Evolutionary conservation across 2,113 vertebrate species (phyloP).

Genomic region (Rana temporaria): DNA sequence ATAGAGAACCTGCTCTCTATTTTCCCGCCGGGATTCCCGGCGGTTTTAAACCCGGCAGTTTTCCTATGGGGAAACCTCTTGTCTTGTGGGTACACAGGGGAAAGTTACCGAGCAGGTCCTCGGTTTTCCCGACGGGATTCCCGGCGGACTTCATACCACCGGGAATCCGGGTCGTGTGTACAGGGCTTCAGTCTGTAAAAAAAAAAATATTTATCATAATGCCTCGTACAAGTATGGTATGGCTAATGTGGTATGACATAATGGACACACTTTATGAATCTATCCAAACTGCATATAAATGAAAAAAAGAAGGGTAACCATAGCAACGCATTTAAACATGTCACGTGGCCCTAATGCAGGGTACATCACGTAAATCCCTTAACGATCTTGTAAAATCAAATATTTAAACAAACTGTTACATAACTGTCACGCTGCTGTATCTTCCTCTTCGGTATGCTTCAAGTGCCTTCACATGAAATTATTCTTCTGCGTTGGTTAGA

Average conservation of each 20-base stretch:
- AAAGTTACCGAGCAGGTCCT: too few species aligned
- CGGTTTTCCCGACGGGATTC: too few species aligned
- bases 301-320: conserved; percentile 25
- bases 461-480: not conserved
- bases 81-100: too few species aligned
- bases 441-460: not conserved
- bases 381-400: conserved; percentile 31
- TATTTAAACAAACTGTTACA: conserved; percentile 42
- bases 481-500: not conserved
- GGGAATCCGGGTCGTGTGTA: too few species aligned
- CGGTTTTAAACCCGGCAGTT: too few species aligned
- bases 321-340: conserved; percentile 26
- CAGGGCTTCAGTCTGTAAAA: not conserved
- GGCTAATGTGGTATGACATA: conserved; percentile 22
- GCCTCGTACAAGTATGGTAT: not conserved
- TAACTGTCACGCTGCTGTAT: not conserved
- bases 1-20: too few species aligned
- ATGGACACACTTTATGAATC: conserved; percentile 30
- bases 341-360: not conserved
- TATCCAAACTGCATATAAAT: conserved; percentile 22
- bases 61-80: too few species aligned
- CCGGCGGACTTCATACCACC: too few species aligned
- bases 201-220: conserved; percentile 10
- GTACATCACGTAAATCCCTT: conserved; percentile 24
- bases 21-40: too few species aligned